Evolutionary conservation across 2,113 vertebrate genomes (phyloP).

Genomic region (Misgurnus mizolepis): DNA sequence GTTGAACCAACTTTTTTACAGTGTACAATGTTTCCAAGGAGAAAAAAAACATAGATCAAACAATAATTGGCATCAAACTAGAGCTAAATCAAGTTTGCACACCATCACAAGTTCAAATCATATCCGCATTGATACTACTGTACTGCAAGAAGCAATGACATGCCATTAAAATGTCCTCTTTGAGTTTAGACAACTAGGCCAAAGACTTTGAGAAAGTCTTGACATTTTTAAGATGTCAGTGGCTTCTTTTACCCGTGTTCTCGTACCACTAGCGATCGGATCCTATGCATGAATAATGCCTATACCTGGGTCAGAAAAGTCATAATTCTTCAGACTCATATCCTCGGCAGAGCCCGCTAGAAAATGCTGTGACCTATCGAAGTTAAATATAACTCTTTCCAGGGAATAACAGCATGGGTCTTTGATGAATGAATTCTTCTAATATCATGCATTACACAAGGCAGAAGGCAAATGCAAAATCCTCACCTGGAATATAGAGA

Average conservation of each 20-base stretch:
- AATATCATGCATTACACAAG: constrained; percentile 51
- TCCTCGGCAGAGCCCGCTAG: constrained; percentile 39
- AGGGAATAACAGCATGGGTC: constrained; percentile 41
- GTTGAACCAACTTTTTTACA: too few relatives aligned
- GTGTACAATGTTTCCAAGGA: too few relatives aligned
- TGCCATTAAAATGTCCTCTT: constrained; percentile 48
- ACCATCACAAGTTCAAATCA: background rate
- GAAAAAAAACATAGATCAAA: background rate
- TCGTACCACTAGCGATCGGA: constrained; percentile 5
- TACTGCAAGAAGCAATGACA: constrained; percentile 9
- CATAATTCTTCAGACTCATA: constrained; percentile 49
- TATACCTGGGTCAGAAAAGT: constrained; percentile 50
- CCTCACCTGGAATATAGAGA: constrained; percentile 11
- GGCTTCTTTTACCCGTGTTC: constrained; percentile 9
- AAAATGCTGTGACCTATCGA: constrained; percentile 50
- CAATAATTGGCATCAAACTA: background rate
- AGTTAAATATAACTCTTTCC: constrained; percentile 56
- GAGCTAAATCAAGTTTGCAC: background rate
- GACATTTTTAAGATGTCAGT: constrained; percentile 37
- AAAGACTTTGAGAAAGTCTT: constrained; percentile 49
- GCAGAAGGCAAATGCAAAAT: constrained; percentile 33
- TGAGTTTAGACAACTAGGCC: constrained; percentile 49
- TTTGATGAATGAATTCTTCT: constrained; percentile 47
- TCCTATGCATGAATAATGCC: constrained; percentile 53
- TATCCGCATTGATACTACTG: too few relatives aligned